Evolutionary conservation across 2,888 invertebrate genomes (phyloP), one percentile per base, ranked within the genome.

Genomic region (Thumatha senex): DNA sequence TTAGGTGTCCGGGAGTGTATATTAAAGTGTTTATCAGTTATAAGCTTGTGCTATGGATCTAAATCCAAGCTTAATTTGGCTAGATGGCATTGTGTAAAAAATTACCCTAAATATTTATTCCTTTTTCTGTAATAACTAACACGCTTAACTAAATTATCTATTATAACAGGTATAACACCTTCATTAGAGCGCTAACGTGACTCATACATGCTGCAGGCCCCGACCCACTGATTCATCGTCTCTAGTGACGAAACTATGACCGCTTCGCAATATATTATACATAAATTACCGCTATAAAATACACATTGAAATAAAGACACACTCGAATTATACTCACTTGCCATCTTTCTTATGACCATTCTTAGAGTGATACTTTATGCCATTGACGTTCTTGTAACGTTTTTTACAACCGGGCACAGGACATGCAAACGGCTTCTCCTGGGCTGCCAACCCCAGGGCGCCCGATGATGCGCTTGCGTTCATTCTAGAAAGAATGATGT

Each of bases 331-430:
- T 41, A 93, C 94, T 93, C 80, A 96, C 96, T 95, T 96, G 82
- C 95, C 95, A 72, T 96, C 96, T 81, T 96, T 96, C 85, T 96
- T 96, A 83, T 97, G 97, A 8, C 96, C 96, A 81, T 96, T 96
- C 84, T 96, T 96, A 39, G 96, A 96, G 86, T 97, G 97, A 83
- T 97, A 97, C 78, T 96, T 97, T 74, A 97, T 96, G 50, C 97
- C 97, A 83, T 97, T 97, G 51, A 96, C 95, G 80, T 97, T 97
- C 84, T 97, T 97, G 86, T 97, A 97, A 38, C 96, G 93, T 78
- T 97, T 97, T 84, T 96, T 95, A 86, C 97, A 97, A 41, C 96
- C 96, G 44, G 96, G 96, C 54, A 97, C 95, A 0, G 96, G 96
- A 80, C 97, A 97, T 7, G 95, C 95, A 85, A 96, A 96, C 0